These are phyloP conservation scores for Nymphicus hollandicus DNA, from an alignment of 2,113 vertebrate species.

Conservation along the genomic window DNA sequence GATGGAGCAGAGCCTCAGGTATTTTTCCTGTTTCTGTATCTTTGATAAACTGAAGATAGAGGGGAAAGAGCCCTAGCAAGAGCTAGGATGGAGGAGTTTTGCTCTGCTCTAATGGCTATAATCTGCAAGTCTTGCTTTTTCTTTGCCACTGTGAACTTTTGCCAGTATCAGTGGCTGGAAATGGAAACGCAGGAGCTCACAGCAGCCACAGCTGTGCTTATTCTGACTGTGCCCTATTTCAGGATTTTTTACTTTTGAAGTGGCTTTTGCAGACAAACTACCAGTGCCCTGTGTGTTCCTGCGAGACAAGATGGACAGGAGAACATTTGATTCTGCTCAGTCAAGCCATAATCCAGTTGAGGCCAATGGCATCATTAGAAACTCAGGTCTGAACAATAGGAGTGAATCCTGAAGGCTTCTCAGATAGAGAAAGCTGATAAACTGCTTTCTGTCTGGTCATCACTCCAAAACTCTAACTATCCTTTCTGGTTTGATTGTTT, in stretches of 20 bases:
- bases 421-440: neutral
- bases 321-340: neutral
- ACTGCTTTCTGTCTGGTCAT: neutral
- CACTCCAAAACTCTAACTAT: neutral
- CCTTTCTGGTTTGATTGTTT: neutral
- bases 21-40: neutral
- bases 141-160: neutral
- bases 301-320: neutral
- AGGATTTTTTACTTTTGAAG: neutral
- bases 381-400: neutral
- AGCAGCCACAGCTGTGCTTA: neutral
- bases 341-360: neutral
- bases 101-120: neutral
- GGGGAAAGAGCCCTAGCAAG: neutral
- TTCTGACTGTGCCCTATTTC: neutral
- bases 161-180: neutral
- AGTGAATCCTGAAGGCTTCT: neutral
- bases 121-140: neutral
- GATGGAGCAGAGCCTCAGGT: neutral
- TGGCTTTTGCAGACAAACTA: neutral
- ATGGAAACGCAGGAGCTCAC: accelerated
- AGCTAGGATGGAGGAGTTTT: neutral
- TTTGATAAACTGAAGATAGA: neutral
- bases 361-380: neutral
- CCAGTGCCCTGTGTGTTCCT: neutral